Percentiles rank a stretch among this genome's conserved stretches.
Evolutionary conservation across 2,888 invertebrate species (phyloP).

Genomic region (Drosophila emarginata): DNA sequence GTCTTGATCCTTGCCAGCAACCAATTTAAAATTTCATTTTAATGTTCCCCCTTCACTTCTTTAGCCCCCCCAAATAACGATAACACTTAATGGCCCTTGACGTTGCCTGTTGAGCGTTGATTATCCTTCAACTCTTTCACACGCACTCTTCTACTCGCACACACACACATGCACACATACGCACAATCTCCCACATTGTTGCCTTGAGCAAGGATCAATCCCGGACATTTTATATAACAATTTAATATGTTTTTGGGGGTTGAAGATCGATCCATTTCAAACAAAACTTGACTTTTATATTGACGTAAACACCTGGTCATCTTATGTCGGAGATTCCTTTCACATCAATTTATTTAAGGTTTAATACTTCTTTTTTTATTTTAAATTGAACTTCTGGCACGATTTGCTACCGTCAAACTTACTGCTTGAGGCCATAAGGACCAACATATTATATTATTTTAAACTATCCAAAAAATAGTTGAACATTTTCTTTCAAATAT

Average conservation of each 20-base stretch:
- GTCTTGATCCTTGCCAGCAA: slow-evolving; percentile 14
- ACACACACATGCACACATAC: slow-evolving; percentile 57
- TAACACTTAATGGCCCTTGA: slow-evolving; percentile 56
- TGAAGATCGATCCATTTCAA: slow-evolving; percentile 44
- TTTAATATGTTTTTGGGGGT: slow-evolving; percentile 53
- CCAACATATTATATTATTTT: too few species aligned
- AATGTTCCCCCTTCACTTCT: slow-evolving; percentile 39
- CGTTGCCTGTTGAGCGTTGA: slow-evolving; percentile 30
- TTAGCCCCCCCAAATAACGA: not conserved
- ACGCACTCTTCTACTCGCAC: slow-evolving; percentile 24
- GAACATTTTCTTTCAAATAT: too few species aligned
- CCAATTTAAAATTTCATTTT: slow-evolving; percentile 51
- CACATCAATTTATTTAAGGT: not conserved
- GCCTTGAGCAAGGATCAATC: slow-evolving; percentile 55
- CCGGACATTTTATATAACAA: slow-evolving; percentile 51
- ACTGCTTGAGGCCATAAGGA: too few species aligned
- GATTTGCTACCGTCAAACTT: too few species aligned
- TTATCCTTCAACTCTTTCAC: slow-evolving; percentile 53
- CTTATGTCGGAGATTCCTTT: slow-evolving; percentile 10
- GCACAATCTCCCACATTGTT: slow-evolving; percentile 62
- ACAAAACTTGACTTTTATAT: slow-evolving; percentile 42
- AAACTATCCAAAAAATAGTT: too few species aligned
- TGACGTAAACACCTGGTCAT: slow-evolving; percentile 70
- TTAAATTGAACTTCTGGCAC: too few species aligned
- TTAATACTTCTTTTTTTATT: not conserved